Evolutionary conservation across 1,140 invertebrate genomes (phyloP).

Genomic region (Drosophila littoralis): DNA sequence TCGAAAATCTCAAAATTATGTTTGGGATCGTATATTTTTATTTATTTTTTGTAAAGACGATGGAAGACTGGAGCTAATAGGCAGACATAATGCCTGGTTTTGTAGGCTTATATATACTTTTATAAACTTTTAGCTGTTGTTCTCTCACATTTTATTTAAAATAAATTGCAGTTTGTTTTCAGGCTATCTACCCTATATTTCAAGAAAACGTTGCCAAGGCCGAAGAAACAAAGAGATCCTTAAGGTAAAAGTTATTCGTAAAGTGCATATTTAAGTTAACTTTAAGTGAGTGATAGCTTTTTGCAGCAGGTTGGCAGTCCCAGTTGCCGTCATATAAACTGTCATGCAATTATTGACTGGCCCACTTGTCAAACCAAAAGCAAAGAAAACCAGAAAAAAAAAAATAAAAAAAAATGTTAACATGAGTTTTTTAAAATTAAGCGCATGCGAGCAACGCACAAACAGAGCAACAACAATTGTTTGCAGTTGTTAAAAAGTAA

Average conservation of each 20-base stretch:
- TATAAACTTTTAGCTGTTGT: not conserved
- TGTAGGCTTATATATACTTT: conserved; percentile 36
- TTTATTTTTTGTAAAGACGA: conserved; percentile 29
- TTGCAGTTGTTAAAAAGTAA: conserved; percentile 24
- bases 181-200: conserved; percentile 27
- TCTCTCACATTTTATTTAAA: not conserved
- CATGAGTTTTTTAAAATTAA: conserved; percentile 61
- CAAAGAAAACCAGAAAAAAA: conserved; percentile 31
- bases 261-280: conserved; percentile 34
- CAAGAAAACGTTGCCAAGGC: conserved; percentile 74
- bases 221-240: conserved; percentile 26
- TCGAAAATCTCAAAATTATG: conserved; percentile 58
- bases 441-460: conserved; percentile 69
- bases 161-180: not conserved
- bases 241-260: conserved; percentile 17
- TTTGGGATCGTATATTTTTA: not conserved
- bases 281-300: conserved; percentile 29
- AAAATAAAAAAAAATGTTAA: conserved; percentile 39
- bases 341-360: conserved; percentile 46
- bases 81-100: conserved; percentile 40
- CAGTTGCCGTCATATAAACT: conserved; percentile 17
- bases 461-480: conserved; percentile 33
- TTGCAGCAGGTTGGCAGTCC: conserved; percentile 32
- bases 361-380: conserved; percentile 40
- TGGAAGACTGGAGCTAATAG: conserved; percentile 72